These are phyloP conservation scores for Eucidaris tribuloides DNA, from an alignment of 35 echinoderm and acorn worm genomes.

Conservation along the genomic window DNA sequence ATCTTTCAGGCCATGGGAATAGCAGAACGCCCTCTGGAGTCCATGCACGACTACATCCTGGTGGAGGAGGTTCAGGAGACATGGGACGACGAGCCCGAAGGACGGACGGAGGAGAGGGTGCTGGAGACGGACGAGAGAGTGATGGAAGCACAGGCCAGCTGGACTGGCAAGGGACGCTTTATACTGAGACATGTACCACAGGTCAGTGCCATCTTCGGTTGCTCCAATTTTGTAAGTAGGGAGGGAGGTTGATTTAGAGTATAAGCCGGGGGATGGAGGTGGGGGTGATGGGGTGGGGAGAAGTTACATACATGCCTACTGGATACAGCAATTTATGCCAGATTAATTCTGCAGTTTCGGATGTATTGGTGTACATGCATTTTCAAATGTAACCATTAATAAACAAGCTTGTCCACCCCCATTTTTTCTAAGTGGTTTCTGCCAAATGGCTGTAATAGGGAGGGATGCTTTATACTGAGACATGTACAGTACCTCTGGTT, in stretches of 20 bases:
- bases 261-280: no score
- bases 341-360: no score
- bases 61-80: slow-evolving; percentile 78
- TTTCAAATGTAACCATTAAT: no score
- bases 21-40: slow-evolving; percentile 56
- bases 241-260: no score
- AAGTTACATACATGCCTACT: no score
- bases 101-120: slow-evolving; percentile 50
- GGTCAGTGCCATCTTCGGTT: slow-evolving; percentile 2
- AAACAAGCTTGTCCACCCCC: no score
- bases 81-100: slow-evolving; percentile 54
- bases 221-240: no score
- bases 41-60: slow-evolving; percentile 65
- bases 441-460: slow-evolving; percentile 88
- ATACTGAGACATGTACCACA: slow-evolving; percentile 64
- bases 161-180: slow-evolving; percentile 85
- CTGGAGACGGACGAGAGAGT: slow-evolving; percentile 84
- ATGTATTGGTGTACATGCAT: no score
- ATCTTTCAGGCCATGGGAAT: slow-evolving; percentile 70
- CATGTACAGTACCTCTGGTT: slow-evolving; percentile 48
- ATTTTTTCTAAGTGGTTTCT: no score
- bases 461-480: slow-evolving; percentile 78
- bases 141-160: slow-evolving; percentile 70
- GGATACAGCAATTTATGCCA: no score
- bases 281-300: no score